These are phyloP conservation scores for Lepisosteus osseus DNA, from an alignment of 2,113 vertebrate genomes.

Conservation along the genomic window DNA sequence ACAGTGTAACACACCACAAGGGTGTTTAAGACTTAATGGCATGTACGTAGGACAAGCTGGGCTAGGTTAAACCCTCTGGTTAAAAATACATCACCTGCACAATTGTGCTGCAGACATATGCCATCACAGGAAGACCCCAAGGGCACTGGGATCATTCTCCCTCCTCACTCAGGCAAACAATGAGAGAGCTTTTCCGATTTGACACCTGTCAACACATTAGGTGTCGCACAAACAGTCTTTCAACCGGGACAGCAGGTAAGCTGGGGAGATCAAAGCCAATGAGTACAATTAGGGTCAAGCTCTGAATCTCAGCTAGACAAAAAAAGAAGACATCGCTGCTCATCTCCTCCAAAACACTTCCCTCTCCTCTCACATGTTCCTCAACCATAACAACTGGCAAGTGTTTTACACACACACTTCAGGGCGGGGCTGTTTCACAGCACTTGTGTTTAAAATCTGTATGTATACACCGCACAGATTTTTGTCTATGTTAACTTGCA, in stretches of 20 bases:
- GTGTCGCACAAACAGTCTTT: conserved; percentile 58
- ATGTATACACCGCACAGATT: no score
- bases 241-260: conserved; percentile 51
- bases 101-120: conserved; percentile 49
- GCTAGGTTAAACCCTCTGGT: conserved; percentile 48
- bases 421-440: no score
- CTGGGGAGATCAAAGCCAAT: conserved; percentile 43
- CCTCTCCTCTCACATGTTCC: neutral
- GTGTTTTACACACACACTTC: no score
- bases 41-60: conserved; percentile 55
- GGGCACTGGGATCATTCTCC: conserved; percentile 39
- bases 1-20: conserved; percentile 45
- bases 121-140: conserved; percentile 67
- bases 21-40: conserved; percentile 61
- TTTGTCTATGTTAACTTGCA: no score
- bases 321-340: conserved; percentile 12
- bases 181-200: conserved; percentile 47
- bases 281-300: conserved; percentile 29
- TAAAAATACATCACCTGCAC: conserved; percentile 47
- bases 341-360: neutral
- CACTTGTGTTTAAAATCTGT: no score
- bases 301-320: conserved; percentile 4
- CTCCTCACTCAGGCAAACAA: conserved; percentile 50
- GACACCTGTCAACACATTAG: conserved; percentile 63
- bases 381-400: no score